phyloP scores from a whole-genome alignment of 2,797 vertebrate species.

The Pseudomugil gertrudae region DNA sequence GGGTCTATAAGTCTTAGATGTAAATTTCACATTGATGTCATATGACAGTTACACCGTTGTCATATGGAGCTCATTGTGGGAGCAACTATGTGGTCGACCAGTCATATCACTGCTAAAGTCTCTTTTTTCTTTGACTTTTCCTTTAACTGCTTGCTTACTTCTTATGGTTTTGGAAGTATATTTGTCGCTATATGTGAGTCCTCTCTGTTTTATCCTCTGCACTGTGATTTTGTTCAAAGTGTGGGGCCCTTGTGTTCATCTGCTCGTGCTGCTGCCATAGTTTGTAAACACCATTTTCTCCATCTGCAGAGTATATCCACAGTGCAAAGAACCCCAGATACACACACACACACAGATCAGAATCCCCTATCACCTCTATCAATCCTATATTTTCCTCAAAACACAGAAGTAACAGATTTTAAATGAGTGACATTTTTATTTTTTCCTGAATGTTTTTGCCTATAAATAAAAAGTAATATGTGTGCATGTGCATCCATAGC shows the following conservation, averaged over 20 bases:
- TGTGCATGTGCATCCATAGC: too few relatives aligned
- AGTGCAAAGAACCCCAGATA: not conserved
- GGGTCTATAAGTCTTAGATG: not conserved
- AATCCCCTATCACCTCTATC: slow-evolving; percentile 4
- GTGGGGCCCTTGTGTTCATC: slow-evolving; percentile 21
- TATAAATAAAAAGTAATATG: too few relatives aligned
- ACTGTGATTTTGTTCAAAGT: slow-evolving; percentile 33
- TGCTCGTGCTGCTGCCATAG: not conserved
- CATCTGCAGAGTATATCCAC: not conserved
- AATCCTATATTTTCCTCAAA: not conserved
- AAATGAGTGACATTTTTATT: not conserved
- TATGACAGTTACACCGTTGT: not conserved
- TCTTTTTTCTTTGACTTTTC: slow-evolving; percentile 29
- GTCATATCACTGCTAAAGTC: slow-evolving; percentile 4
- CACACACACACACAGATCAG: not conserved
- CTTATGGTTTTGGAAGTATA: slow-evolving; percentile 23
- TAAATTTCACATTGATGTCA: not conserved
- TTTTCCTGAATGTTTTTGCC: too few relatives aligned
- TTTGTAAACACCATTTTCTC: not conserved
- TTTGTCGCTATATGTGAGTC: slow-evolving; percentile 24
- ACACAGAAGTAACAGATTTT: not conserved
- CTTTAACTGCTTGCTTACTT: slow-evolving; percentile 38
- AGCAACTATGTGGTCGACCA: slow-evolving; percentile 23
- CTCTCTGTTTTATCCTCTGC: slow-evolving; percentile 15
- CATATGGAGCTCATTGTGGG: not conserved